Percentiles rank a stretch among this genome's conserved stretches.
phyloP scores from a whole-genome alignment of 2,797 vertebrate genomes.

The Sparidentex hasta region DNA sequence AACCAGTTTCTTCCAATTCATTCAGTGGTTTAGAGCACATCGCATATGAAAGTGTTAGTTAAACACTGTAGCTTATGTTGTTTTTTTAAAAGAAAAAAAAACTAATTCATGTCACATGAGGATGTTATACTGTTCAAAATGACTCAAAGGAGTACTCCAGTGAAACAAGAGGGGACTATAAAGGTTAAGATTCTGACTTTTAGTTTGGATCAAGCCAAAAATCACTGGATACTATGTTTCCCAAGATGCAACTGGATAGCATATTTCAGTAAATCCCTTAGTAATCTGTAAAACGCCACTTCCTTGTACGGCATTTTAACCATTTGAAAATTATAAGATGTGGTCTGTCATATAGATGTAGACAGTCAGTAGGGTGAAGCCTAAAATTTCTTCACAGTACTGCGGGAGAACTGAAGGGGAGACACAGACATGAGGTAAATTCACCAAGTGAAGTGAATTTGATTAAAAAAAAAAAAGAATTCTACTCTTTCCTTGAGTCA shows the following conservation, averaged over 20 bases:
- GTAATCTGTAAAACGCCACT: too few relatives aligned
- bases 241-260: background rate
- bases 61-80: background rate
- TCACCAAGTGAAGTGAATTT: background rate
- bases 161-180: background rate
- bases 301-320: background rate
- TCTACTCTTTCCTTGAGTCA: background rate
- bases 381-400: background rate
- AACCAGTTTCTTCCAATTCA: background rate
- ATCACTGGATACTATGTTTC: background rate
- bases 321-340: background rate
- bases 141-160: slow-evolving; percentile 36
- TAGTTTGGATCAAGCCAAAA: background rate
- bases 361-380: background rate
- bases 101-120: background rate
- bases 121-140: background rate
- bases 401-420: background rate
- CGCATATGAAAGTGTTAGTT: background rate
- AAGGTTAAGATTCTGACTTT: background rate
- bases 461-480: background rate
- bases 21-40: slow-evolving; percentile 1
- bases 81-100: background rate
- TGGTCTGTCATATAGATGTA: background rate
- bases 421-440: background rate
- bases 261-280: too few relatives aligned